Base-by-base conservation (phyloP, 2,797 vertebrate genomes). In the Typhlichthys subterraneus region DNA sequence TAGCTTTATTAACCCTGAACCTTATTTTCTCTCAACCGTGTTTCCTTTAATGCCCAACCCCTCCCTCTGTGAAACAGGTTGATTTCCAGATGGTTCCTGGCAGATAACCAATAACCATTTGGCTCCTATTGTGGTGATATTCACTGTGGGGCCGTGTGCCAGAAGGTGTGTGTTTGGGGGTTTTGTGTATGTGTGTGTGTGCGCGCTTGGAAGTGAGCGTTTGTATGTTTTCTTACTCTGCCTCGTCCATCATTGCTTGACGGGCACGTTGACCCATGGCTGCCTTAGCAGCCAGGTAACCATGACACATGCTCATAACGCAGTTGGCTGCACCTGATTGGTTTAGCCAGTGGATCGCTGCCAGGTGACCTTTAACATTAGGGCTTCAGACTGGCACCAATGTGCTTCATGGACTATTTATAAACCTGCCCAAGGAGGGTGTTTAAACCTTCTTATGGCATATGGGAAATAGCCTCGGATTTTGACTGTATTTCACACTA, bases 251-350 rank as follows among this genome's bases (percentile, higher is more conserved):
- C 83, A 84, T 61, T 17, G 61, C 69, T 49, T 65, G 80, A 89
- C 74, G 63, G 57, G 60, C 69, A 69, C 5, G 55, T 67, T 82
- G 86, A 85, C 80, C 77, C 63, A 59, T 15, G 38, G 85, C 88
- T 87, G 81, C 82, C 58, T 31, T 83, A 75, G 74, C 80, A 83
- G 80, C 80, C 84, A 84, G 84, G 89, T 88, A 86, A 84, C 86
- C 81, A 86, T 88, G 83, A 77, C 72, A 75, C 73, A 82, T 84
- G 80, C 57, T 76, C 46, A 74, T 73, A 75, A 73, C 80, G 85
- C 83, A 86, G 81, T 82, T 76, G 85, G 79, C 65, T 49, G 63
- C 45, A 1, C 76, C 63, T 72, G 80, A 89, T 82, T 85, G 85
- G 85, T 81, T 78, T 42, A 76, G 75, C 73, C 6, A 38, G 50